These are phyloP conservation scores for Tethya wilhelma DNA, from an alignment of 37 sponge, comb jelly and placozoan species.

Conservation along the genomic window DNA sequence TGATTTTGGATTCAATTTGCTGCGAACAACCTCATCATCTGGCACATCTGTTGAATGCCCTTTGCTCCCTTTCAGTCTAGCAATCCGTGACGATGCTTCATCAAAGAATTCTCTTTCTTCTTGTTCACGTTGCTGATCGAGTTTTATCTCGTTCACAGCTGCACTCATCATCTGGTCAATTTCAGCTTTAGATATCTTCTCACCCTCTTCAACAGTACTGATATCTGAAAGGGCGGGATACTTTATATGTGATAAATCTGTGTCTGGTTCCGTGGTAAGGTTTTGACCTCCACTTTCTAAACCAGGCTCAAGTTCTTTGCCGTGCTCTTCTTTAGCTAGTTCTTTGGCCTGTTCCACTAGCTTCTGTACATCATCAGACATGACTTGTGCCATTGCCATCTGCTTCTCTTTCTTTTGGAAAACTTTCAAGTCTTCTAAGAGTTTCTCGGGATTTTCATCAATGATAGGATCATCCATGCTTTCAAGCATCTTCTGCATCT, in stretches of 20 bases:
- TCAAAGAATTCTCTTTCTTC: background rate
- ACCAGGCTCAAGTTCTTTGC: too few relatives aligned
- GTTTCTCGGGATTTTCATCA: conserved; percentile 46
- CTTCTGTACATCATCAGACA: conserved; percentile 15
- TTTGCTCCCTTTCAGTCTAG: conserved; percentile 14
- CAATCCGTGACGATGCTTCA: conserved; percentile 12
- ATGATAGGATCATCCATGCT: conserved; percentile 23
- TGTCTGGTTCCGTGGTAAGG: background rate
- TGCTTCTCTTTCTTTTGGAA: conserved; percentile 13
- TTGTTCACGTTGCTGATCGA: background rate
- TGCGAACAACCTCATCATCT: conserved; percentile 21
- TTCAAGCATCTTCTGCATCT: conserved; percentile 23
- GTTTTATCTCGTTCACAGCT: background rate
- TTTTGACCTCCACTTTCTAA: background rate
- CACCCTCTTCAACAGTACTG: background rate
- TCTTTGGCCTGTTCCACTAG: conserved; percentile 28
- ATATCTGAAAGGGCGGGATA: background rate
- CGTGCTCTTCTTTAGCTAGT: conserved; percentile 28
- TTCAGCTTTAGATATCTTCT: background rate
- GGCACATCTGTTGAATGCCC: background rate
- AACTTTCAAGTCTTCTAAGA: conserved; percentile 49
- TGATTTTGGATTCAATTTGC: conserved; percentile 6
- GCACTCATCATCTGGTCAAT: background rate
- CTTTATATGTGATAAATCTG: background rate
- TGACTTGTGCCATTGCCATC: conserved; percentile 19